These are phyloP conservation scores for Saccostrea cuccullata DNA, from an alignment of 1,140 invertebrate genomes.

Conservation along the genomic window DNA sequence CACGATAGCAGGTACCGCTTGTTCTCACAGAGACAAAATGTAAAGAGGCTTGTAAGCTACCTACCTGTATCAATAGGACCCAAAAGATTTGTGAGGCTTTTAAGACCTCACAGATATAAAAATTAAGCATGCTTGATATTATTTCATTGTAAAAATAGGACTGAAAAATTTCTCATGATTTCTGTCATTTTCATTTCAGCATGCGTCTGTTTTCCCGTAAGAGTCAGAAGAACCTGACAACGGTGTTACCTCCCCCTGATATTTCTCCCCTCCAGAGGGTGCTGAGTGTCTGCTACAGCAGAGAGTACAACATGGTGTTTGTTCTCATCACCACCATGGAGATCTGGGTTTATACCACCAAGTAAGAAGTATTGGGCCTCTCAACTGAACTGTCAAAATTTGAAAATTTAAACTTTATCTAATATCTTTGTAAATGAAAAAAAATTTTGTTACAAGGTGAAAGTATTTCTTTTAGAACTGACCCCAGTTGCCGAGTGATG, in stretches of 20 bases:
- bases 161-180: neutral
- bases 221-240: slow-evolving; percentile 72
- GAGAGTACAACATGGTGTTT: slow-evolving; percentile 75
- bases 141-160: neutral
- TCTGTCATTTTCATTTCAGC: slow-evolving; percentile 62
- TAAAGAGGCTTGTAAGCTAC: too few species aligned
- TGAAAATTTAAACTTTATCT: too few species aligned
- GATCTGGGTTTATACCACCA: slow-evolving; percentile 78
- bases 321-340: slow-evolving; percentile 71
- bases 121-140: neutral
- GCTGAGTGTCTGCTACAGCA: slow-evolving; percentile 73
- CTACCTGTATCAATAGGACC: too few species aligned
- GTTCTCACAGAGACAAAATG: too few species aligned
- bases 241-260: slow-evolving; percentile 76
- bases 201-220: slow-evolving; percentile 73
- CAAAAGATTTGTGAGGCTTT: too few species aligned
- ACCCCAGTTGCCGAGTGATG: slow-evolving; percentile 75
- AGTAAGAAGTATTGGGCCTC: slow-evolving; percentile 58
- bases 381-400: too few species aligned
- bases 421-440: too few species aligned
- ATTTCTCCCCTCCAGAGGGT: slow-evolving; percentile 73
- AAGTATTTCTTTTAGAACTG: slow-evolving; percentile 68
- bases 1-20: slow-evolving; percentile 77
- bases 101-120: too few species aligned
- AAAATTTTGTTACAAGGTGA: too few species aligned